Conservation (phyloP, 2,797 vertebrate species). For the Otolemur crassicaudatus region DNA sequence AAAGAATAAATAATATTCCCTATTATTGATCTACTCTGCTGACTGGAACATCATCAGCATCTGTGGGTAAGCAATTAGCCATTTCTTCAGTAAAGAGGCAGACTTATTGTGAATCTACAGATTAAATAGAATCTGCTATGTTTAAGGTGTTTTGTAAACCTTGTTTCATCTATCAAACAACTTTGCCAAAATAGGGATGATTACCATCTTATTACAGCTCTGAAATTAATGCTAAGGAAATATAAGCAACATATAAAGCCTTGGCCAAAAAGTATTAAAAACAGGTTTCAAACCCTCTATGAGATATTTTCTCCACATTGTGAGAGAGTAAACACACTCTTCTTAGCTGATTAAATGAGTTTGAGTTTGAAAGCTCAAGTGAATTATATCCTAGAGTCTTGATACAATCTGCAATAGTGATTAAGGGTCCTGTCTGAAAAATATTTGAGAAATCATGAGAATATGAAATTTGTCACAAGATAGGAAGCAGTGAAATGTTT, state of each 20-base stretch:
- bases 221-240: slow-evolving; percentile 49
- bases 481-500: not conserved
- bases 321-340: not conserved
- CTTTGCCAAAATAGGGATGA: not conserved
- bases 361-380: slow-evolving; percentile 11
- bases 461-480: not conserved
- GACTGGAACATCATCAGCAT: not conserved
- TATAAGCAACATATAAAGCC: not conserved
- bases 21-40: not conserved
- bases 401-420: not conserved
- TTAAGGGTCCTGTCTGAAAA: slow-evolving; percentile 12
- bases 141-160: slow-evolving; percentile 1
- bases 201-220: not conserved
- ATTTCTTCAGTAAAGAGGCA: not conserved
- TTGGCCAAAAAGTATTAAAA: not conserved
- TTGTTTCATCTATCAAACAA: slow-evolving; percentile 9
- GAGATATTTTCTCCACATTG: not conserved
- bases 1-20: not conserved
- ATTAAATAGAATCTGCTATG: not conserved
- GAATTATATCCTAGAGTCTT: not conserved
- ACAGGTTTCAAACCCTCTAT: not conserved
- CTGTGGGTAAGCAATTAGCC: not conserved
- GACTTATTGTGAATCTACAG: not conserved
- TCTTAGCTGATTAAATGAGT: slow-evolving; percentile 17
- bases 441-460: slow-evolving; percentile 36